Base-by-base conservation (phyloP, 1,140 invertebrate genomes). In the Pseudomyrmex gracilis region DNA sequence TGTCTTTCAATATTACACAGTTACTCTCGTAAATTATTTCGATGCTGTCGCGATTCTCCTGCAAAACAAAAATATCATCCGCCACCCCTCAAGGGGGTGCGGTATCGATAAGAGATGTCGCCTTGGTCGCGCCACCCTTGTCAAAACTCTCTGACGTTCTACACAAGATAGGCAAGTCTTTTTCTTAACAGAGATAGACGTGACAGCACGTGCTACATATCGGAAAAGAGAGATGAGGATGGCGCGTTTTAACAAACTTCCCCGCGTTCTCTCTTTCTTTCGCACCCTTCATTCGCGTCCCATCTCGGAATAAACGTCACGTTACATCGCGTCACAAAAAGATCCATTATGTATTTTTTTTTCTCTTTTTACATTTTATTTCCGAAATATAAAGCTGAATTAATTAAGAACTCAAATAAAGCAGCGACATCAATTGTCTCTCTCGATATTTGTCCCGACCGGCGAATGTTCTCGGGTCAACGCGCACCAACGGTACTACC, bases 61-160 rank as follows among this genome's bases (percentile, higher is more conserved):
- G 13, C 10, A 17, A 47, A 67, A 15, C 7, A 20, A 55, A 15
- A 68, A 2, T 34, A 24, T 78, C 51, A 24, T 34, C 34, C 12
- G 51, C 15, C 13, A 47, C 5, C n/a, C 17, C 3, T 5, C 0
- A 7, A 1, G 15, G 15, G 43, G 8, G 2, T 47, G 17, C 15
- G 51, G n/a, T 58, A 71, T 71, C 66, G 66, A 80, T 24, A 57
- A 47, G 12, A 80, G 76, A 70, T 80, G 45, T 80, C 66, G 22
- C 43, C 15, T 34, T 10, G 43, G n/a, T 58, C 53, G 2, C 24
- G 22, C 34, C 34, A 20, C 20, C 15, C 8, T 68, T 68, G 49
- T 47, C 20, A 60, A 80, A 70, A 71, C 24, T 58, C 24, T 58
- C n/a, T 58, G 22, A 58, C 47, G 7, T 51, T 51, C 49, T 47